Percentiles rank a stretch among this genome's conserved stretches.
Evolutionary conservation across 2,113 vertebrate species (phyloP).

Genomic region (Callipepla californica): DNA sequence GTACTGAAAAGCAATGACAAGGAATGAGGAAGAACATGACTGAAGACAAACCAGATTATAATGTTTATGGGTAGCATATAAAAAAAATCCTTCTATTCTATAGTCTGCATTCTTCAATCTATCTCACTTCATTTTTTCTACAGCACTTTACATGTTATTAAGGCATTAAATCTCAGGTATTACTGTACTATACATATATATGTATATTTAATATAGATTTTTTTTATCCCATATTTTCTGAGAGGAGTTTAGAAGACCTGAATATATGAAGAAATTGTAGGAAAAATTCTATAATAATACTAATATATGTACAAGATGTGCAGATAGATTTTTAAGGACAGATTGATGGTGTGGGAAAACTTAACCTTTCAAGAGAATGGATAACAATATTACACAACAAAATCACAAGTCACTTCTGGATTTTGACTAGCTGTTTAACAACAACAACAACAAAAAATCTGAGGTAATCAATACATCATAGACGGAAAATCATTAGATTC

Average conservation of each 20-base stretch:
- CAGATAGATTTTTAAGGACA: not conserved
- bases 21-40: rapidly evolving
- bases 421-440: not conserved
- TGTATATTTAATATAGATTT: no score
- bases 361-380: not conserved
- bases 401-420: not conserved
- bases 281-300: not conserved
- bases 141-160: not conserved
- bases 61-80: not conserved
- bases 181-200: not conserved
- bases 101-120: rapidly evolving
- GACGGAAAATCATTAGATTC: not conserved
- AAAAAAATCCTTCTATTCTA: not conserved
- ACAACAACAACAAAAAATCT: not conserved
- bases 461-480: not conserved
- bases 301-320: not conserved
- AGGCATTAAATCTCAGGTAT: not conserved
- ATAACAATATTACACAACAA: not conserved
- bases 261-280: not conserved
- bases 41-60: not conserved
- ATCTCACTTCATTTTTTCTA: not conserved
- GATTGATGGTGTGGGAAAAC: not conserved
- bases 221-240: not conserved
- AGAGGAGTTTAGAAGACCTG: not conserved
- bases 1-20: not conserved